phyloP scores from a whole-genome alignment of 2,888 invertebrate genomes.

The Callosobruchus maculatus region DNA sequence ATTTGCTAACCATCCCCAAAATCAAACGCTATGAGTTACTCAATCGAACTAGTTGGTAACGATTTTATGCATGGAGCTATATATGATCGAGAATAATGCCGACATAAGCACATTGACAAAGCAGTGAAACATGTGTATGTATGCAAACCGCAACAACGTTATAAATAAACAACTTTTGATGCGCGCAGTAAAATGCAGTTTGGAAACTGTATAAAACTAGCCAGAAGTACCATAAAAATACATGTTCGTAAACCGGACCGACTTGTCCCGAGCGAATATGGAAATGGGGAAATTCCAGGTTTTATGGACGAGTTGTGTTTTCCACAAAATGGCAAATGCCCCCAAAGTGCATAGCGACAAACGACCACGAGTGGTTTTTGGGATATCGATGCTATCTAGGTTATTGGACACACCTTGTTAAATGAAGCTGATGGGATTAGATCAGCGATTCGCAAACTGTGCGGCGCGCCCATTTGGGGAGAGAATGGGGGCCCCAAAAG shows the following conservation, averaged over 20 bases:
- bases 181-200: not conserved
- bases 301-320: not conserved
- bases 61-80: no score
- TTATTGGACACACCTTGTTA: not conserved
- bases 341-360: not conserved
- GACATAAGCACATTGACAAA: no score
- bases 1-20: no score
- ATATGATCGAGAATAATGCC: no score
- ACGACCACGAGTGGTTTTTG: not conserved
- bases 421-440: no score
- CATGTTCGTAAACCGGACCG: not conserved
- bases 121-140: no score
- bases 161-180: not conserved
- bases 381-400: not conserved
- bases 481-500: no score
- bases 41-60: no score
- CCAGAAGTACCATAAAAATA: not conserved
- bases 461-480: no score
- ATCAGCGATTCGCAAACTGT: no score
- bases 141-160: not conserved
- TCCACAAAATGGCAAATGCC: not conserved
- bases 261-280: not conserved
- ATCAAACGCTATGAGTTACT: no score
- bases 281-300: not conserved
- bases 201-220: not conserved